Evolutionary conservation across 2,797 vertebrate genomes (phyloP).

Genomic region (Psittacula derbiana): DNA sequence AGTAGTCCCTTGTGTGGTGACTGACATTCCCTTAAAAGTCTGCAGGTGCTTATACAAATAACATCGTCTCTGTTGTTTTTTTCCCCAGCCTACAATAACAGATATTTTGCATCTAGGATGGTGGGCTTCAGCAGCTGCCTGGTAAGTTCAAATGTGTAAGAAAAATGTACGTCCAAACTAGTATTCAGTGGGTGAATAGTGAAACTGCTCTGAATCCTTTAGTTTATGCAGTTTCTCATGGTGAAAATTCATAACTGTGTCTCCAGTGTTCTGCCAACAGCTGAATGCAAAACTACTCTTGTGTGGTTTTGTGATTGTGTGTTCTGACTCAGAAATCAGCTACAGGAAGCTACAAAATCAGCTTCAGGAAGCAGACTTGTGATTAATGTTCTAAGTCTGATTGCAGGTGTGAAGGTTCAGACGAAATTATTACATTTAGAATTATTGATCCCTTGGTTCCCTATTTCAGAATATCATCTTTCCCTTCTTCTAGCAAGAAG

Average conservation of each 20-base stretch:
- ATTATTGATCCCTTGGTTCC: neutral
- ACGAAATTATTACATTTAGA: neutral
- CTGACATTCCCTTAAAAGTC: neutral
- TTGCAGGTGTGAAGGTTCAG: neutral
- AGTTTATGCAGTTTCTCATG: neutral
- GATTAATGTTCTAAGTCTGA: neutral
- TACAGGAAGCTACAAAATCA: neutral
- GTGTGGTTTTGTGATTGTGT: neutral
- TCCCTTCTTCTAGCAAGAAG: neutral
- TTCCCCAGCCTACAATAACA: conserved; percentile 87
- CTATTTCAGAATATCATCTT: neutral
- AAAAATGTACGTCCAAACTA: neutral
- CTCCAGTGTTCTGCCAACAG: neutral
- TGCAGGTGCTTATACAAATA: neutral
- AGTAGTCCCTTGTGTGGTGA: conserved; percentile 37
- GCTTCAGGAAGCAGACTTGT: neutral
- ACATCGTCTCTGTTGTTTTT: neutral
- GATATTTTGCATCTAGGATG: conserved; percentile 93
- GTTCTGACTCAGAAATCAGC: neutral
- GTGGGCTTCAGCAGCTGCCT: conserved; percentile 95
- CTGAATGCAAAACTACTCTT: neutral
- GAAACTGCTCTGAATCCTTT: neutral
- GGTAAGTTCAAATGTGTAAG: conserved; percentile 79
- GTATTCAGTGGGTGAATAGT: neutral
- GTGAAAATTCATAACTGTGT: neutral